Conservation (phyloP, 2,113 vertebrate genomes). For the Asarcornis scutulata region DNA sequence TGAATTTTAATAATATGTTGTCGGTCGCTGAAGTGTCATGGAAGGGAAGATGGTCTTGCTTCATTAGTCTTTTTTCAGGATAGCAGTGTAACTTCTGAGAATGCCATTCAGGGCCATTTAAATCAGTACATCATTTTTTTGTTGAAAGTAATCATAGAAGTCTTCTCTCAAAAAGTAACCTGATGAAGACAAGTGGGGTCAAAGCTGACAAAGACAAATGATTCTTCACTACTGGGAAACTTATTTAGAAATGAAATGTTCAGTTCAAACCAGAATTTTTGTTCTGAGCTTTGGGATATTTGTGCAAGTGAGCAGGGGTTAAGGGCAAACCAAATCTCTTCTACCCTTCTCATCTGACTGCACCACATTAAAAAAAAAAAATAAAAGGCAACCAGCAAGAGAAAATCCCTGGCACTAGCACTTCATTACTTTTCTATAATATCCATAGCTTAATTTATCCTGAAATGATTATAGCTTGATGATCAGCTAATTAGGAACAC, state of each 20-base stretch:
- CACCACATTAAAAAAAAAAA: background rate
- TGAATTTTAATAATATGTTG: constrained; percentile 27
- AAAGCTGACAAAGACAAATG: constrained; percentile 21
- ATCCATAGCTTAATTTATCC: constrained; percentile 78
- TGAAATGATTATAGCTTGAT: constrained; percentile 77
- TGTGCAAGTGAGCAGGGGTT: constrained; percentile 14
- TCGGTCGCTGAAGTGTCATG: background rate
- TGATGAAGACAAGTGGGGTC: constrained; percentile 43
- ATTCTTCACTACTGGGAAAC: background rate
- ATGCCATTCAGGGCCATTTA: background rate
- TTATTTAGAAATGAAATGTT: background rate
- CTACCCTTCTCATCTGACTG: constrained; percentile 46
- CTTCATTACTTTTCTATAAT: constrained; percentile 76
- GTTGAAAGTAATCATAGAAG: background rate
- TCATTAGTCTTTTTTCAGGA: background rate
- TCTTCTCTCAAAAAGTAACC: constrained; percentile 33
- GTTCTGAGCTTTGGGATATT: constrained; percentile 1
- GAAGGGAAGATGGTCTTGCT: background rate
- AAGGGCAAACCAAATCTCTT: constrained; percentile 19
- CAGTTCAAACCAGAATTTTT: background rate
- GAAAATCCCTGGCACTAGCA: background rate
- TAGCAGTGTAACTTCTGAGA: background rate
- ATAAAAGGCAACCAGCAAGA: background rate
- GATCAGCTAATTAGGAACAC: constrained; percentile 81
- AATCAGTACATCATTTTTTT: background rate